Evolutionary conservation across 2,113 vertebrate species (phyloP).

Genomic region (Neomonachus schauinslandi): DNA sequence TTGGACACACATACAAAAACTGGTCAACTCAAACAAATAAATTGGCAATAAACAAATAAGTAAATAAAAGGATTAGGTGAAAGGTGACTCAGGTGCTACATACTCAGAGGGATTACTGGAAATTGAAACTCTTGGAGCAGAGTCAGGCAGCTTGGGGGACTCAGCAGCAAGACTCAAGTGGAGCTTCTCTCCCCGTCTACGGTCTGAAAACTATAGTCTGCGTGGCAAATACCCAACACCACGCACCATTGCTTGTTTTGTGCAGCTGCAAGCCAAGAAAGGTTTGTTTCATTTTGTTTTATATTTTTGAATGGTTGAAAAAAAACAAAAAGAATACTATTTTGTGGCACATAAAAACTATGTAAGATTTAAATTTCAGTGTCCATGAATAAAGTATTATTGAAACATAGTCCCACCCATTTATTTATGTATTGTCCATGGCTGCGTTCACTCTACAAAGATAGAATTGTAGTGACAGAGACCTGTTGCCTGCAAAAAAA

Average conservation of each 20-base stretch:
- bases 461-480: neutral
- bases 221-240: neutral
- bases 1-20: neutral
- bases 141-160: neutral
- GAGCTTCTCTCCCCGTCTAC: neutral
- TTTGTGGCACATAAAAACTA: neutral
- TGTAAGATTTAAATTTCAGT: neutral
- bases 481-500: neutral
- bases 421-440: neutral
- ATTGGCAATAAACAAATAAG: neutral
- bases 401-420: neutral
- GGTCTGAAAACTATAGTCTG: neutral
- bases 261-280: neutral
- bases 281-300: neutral
- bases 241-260: neutral
- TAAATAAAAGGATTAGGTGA: neutral
- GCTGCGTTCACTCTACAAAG: neutral
- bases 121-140: neutral
- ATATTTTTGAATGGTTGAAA: neutral
- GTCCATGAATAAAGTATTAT: neutral
- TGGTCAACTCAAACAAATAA: neutral
- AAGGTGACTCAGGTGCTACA: neutral
- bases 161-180: neutral
- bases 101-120: neutral
- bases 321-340: neutral